Percentiles rank a stretch among this genome's conserved stretches.
Evolutionary conservation across 2,888 invertebrate genomes (phyloP).

Genomic region (Prostheceraeus crozeri): DNA sequence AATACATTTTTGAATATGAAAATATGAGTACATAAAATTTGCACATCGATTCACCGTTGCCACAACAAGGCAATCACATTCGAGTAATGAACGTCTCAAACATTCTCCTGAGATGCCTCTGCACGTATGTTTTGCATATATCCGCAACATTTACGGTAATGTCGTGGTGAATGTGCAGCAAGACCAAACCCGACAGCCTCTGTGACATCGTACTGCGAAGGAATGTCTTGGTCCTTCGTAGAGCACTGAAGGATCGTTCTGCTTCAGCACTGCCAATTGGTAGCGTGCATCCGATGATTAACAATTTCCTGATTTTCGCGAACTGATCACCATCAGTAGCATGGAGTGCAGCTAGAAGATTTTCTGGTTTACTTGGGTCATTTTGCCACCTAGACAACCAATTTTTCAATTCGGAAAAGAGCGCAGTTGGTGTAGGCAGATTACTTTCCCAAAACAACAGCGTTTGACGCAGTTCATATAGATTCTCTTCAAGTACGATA

Average conservation of each 20-base stretch:
- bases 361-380: slow-evolving; percentile 22
- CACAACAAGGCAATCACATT: no score
- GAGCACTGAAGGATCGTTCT: slow-evolving; percentile 30
- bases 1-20: no score
- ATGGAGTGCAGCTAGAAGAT: slow-evolving; percentile 18
- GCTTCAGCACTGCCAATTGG: slow-evolving; percentile 26
- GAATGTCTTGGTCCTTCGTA: slow-evolving; percentile 18
- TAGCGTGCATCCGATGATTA: slow-evolving; percentile 30
- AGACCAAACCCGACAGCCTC: slow-evolving; percentile 21
- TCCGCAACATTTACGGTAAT: slow-evolving; percentile 15
- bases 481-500: slow-evolving; percentile 13
- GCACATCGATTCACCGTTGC: no score
- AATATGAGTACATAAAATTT: no score
- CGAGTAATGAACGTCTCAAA: no score
- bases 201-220: slow-evolving; percentile 27
- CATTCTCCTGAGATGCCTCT: no score
- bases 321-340: slow-evolving; percentile 24
- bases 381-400: slow-evolving; percentile 8
- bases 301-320: slow-evolving; percentile 28
- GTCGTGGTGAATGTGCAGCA: slow-evolving; percentile 24
- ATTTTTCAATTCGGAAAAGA: slow-evolving; percentile 14
- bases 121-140: no score
- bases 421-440: slow-evolving; percentile 27
- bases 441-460: slow-evolving; percentile 27
- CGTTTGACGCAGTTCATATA: slow-evolving; percentile 23